Evolutionary conservation across 30 jellyfish, hydroid and myxozoan genomes (phyloP).

Genomic region (Turritopsis dohrnii): DNA sequence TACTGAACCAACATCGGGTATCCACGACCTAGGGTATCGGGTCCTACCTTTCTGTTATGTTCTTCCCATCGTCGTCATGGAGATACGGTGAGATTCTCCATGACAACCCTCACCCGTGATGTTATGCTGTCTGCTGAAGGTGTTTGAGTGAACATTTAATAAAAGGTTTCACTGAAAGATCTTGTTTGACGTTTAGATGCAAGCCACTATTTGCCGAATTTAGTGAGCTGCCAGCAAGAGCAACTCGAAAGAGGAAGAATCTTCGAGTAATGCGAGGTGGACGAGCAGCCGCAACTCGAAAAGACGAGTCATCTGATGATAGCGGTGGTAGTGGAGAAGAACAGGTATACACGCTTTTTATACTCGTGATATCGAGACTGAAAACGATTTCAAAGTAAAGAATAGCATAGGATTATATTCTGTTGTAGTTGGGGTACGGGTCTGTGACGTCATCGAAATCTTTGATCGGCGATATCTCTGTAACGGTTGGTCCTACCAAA

Average conservation of each 20-base stretch:
- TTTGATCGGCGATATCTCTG: too few species aligned
- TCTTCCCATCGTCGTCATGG: not conserved
- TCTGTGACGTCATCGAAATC: too few species aligned
- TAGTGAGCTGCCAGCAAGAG: constrained; percentile 49
- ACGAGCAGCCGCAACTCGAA: constrained; percentile 47
- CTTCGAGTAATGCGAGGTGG: constrained; percentile 63
- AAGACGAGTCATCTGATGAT: constrained; percentile 83
- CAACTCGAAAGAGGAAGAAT: constrained; percentile 59
- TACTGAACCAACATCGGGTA: too few species aligned
- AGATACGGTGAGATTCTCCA: not conserved
- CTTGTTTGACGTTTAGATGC: constrained; percentile 40
- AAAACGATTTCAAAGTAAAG: too few species aligned
- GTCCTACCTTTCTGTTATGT: too few species aligned
- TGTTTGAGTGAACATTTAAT: too few species aligned
- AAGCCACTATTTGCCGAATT: constrained; percentile 64
- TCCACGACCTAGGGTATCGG: too few species aligned
- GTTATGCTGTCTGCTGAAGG: not conserved
- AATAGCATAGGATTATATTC: not conserved
- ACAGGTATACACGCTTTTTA: too few species aligned
- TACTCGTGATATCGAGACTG: not conserved
- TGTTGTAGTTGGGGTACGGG: too few species aligned
- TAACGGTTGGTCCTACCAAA: too few species aligned
- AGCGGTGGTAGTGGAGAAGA: constrained; percentile 50
- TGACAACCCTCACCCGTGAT: not conserved
- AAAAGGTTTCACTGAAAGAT: too few species aligned